A percentile compares a stretch with the other conserved stretches of the same genome.
These are phyloP conservation scores for Aplocera efformata DNA, from an alignment of 2,888 invertebrate genomes.

Conservation along the genomic window DNA sequence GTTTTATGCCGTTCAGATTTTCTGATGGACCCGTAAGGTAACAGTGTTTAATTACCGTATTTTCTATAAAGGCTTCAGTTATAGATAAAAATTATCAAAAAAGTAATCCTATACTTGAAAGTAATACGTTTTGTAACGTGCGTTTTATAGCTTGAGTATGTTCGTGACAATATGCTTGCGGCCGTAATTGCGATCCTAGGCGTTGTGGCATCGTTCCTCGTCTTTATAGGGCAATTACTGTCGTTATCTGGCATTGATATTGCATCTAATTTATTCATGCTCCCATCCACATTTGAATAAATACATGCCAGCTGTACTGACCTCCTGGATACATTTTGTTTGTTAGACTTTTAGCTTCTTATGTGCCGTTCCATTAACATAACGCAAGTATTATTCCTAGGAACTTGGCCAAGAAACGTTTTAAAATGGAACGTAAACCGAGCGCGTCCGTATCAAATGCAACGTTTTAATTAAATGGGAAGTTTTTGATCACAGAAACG, in stretches of 20 bases:
- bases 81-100: slow-evolving; percentile 36
- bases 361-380: slow-evolving; percentile 45
- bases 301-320: slow-evolving; percentile 59
- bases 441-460: slow-evolving; percentile 34
- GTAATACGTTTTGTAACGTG: slow-evolving; percentile 56
- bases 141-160: slow-evolving; percentile 56
- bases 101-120: slow-evolving; percentile 54
- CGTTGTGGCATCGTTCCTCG: slow-evolving; percentile 71
- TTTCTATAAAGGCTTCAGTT: no score
- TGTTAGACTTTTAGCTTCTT: slow-evolving; percentile 41
- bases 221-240: slow-evolving; percentile 77
- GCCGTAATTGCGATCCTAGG: slow-evolving; percentile 71
- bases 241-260: slow-evolving; percentile 78
- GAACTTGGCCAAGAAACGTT: slow-evolving; percentile 35
- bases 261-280: slow-evolving; percentile 74
- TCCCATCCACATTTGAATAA: slow-evolving; percentile 62
- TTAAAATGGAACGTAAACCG: slow-evolving; percentile 34
- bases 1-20: background rate
- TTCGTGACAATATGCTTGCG: slow-evolving; percentile 66
- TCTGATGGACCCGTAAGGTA: no score
- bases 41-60: no score
- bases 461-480: slow-evolving; percentile 36
- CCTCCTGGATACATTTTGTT: slow-evolving; percentile 41
- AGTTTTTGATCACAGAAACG: slow-evolving; percentile 31
- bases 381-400: slow-evolving; percentile 41